Conservation (phyloP, 2,888 invertebrate genomes). For the Caprella mutica region DNA sequence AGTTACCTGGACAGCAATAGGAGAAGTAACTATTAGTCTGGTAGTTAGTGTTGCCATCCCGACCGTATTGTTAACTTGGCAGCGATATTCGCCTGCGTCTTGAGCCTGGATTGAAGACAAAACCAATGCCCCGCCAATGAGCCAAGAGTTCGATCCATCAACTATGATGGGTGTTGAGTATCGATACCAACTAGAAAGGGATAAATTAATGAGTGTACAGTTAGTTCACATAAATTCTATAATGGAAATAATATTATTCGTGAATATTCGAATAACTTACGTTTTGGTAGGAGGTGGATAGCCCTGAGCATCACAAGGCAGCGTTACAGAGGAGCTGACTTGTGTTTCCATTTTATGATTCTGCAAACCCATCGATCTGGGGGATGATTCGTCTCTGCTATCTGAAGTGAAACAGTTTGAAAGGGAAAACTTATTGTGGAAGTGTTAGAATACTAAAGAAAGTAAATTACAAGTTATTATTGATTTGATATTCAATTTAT, state of each 20-base stretch:
- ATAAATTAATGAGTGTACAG: not conserved
- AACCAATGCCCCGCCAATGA: slow-evolving; percentile 25
- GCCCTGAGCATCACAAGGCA: slow-evolving; percentile 26
- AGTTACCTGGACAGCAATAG: slow-evolving; percentile 23
- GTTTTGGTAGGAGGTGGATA: slow-evolving; percentile 22
- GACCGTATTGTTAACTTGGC: slow-evolving; percentile 28
- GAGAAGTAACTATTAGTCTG: slow-evolving; percentile 20
- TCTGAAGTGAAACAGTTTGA: too few species aligned
- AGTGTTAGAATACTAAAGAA: too few species aligned
- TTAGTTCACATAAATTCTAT: not conserved
- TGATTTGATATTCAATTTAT: too few species aligned
- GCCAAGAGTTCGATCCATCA: too few species aligned
- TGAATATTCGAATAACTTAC: slow-evolving; percentile 16
- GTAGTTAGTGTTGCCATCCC: slow-evolving; percentile 17
- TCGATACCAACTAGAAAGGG: too few species aligned
- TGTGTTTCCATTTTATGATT: slow-evolving; percentile 7
- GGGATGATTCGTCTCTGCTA: too few species aligned
- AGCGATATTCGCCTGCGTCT: slow-evolving; percentile 24
- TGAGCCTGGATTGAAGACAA: slow-evolving; percentile 7
- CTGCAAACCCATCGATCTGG: not conserved
- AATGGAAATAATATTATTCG: not conserved
- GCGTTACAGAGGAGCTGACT: slow-evolving; percentile 17
- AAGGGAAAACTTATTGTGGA: too few species aligned
- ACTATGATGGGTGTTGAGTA: too few species aligned
- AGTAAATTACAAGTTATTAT: too few species aligned